A percentile compares a stretch with the other conserved stretches of the same genome.
Evolutionary conservation across 2,797 vertebrate species (phyloP).

Genomic region (Ceyx erithaca): DNA sequence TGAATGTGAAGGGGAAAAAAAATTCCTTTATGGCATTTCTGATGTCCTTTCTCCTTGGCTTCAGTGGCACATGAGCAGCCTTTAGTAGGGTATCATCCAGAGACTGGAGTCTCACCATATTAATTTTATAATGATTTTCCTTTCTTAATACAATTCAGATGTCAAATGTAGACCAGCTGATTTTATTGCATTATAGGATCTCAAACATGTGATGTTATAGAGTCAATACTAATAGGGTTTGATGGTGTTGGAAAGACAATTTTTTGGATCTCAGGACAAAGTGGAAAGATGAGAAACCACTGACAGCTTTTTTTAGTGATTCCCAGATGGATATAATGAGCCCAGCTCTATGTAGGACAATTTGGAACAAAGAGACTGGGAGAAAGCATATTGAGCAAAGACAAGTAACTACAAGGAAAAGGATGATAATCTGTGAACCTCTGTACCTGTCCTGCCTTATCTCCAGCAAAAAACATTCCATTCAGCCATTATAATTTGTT

Average conservation of each 20-base stretch:
- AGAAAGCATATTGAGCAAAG: background rate
- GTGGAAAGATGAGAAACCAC: background rate
- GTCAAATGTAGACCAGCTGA: background rate
- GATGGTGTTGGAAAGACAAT: background rate
- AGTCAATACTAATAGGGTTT: background rate
- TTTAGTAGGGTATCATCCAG: background rate
- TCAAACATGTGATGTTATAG: background rate
- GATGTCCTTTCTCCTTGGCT: slow-evolving; percentile 43
- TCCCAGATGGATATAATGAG: background rate
- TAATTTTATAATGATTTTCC: slow-evolving; percentile 60
- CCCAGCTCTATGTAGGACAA: background rate
- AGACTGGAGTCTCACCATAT: background rate
- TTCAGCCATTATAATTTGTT: background rate
- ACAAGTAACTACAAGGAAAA: background rate
- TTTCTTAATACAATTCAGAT: slow-evolving; percentile 17
- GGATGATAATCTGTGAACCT: background rate
- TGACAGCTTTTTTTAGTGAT: background rate
- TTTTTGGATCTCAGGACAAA: background rate
- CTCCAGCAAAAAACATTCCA: background rate
- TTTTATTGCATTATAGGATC: background rate
- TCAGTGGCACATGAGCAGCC: background rate
- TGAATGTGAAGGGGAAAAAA: background rate
- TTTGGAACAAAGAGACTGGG: background rate
- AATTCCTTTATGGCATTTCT: background rate
- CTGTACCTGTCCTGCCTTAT: background rate